These are phyloP conservation scores for Agonopterix arenella DNA, from an alignment of 2,888 invertebrate genomes.

Conservation along the genomic window DNA sequence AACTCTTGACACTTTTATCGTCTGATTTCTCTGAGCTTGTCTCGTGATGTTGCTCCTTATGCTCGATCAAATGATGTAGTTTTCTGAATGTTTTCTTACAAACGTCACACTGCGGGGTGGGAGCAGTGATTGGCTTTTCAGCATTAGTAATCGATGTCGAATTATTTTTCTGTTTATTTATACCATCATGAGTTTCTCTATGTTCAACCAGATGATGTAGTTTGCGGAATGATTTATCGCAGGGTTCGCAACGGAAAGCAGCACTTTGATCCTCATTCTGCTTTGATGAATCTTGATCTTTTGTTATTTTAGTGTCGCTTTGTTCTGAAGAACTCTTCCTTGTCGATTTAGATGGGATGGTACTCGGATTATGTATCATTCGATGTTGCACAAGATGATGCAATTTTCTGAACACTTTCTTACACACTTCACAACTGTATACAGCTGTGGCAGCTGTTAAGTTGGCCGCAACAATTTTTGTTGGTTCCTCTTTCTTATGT, in stretches of 20 bases:
- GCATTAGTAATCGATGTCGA: slow-evolving; percentile 19
- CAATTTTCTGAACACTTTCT: slow-evolving; percentile 65
- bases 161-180: slow-evolving; percentile 47
- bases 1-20: slow-evolving; percentile 61
- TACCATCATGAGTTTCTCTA: slow-evolving; percentile 65
- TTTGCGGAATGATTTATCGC: slow-evolving; percentile 71
- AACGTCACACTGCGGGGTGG: slow-evolving; percentile 55
- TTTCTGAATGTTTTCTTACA: slow-evolving; percentile 69
- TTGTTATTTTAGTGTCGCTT: slow-evolving; percentile 35
- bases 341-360: slow-evolving; percentile 27
- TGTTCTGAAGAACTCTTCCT: slow-evolving; percentile 57
- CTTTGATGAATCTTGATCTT: slow-evolving; percentile 29
- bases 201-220: slow-evolving; percentile 71
- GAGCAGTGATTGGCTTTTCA: slow-evolving; percentile 34
- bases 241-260: slow-evolving; percentile 68
- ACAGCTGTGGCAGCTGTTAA: slow-evolving; percentile 29
- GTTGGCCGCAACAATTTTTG: slow-evolving; percentile 30
- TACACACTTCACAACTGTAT: slow-evolving; percentile 63
- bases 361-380: slow-evolving; percentile 49
- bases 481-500: slow-evolving; percentile 47
- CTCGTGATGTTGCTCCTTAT: slow-evolving; percentile 64
- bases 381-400: slow-evolving; percentile 70
- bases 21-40: slow-evolving; percentile 57
- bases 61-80: slow-evolving; percentile 61
- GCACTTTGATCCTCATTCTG: slow-evolving; percentile 52